Evolutionary conservation across 2,888 invertebrate genomes (phyloP), one percentile per base, ranked within the genome.

Genomic region (Lathronympha strigana): DNA sequence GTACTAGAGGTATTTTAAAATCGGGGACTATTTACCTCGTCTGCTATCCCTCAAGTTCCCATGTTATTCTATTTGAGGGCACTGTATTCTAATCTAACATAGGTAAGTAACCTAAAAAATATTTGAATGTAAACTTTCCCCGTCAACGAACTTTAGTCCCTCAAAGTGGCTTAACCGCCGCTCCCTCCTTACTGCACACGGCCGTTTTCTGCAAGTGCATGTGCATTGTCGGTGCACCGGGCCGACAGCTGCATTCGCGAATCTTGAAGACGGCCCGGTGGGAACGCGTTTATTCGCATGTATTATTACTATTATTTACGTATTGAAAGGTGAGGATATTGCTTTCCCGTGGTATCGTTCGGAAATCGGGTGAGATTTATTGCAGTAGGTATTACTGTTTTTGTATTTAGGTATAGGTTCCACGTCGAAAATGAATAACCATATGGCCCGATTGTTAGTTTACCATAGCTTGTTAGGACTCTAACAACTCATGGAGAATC

Each of bases 181-280:
- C 5, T 13, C 17, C 19, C 8, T 31, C 21, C n/a, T 13, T 9
- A 19, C 19, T 19, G 4, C 28, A 17, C 19, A 43, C 21, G 8
- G 19, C 19, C 43, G 17, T 21, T 45, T 31, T 11, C 2, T 5
- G 9, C 43, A 45, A 45, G 19, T 57, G 57, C 57, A 57, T 43
- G 57, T 31, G 57, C 57, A 57, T 57, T 45, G 57, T 45, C 13
- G 57, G 3, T 45, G 43, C 57, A 57, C 57, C 57, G 43, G 57
- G 43, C 57, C 57, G 57, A 17, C 57, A 57, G 57, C 57, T 57
- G 57, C 53, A 53, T 6, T 51, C 53, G 53, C 57, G 40, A 54
- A 40, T 45, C 57, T 43, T 57, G 23, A 31, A 54, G 43, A 31
- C 31, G 28, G 28, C 15, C 49, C 43, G 57, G 28, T 57, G 57